Evolutionary conservation across 2,113 vertebrate genomes (phyloP).

Genomic region (Sinocyclocheilus rhinocerous): DNA sequence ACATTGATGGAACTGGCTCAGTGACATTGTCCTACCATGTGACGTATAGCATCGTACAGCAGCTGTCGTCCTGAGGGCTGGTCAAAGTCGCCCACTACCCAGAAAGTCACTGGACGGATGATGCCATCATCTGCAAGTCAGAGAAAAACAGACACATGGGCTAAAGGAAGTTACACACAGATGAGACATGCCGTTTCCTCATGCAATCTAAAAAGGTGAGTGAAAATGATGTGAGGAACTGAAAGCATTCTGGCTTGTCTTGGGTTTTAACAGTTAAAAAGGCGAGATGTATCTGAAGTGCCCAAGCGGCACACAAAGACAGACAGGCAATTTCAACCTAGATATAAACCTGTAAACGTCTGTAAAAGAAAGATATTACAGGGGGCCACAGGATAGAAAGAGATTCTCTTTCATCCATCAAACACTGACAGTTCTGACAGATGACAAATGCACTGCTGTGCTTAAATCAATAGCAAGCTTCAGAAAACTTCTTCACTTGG

Average conservation of each 20-base stretch:
- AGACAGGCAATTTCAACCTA: conserved; percentile 37
- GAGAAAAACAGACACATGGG: neutral
- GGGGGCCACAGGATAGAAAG: neutral
- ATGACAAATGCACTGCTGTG: conserved; percentile 40
- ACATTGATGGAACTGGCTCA: neutral
- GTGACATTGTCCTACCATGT: conserved; percentile 81
- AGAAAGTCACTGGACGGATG: conserved; percentile 95
- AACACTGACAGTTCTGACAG: conserved; percentile 35
- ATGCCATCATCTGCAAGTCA: conserved; percentile 87
- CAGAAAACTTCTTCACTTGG: neutral
- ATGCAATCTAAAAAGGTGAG: conserved; percentile 7
- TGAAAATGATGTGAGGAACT: neutral
- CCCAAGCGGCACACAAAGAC: conserved; percentile 25
- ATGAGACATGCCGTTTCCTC: neutral
- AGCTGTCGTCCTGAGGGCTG: conserved; percentile 88
- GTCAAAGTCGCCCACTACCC: conserved; percentile 97
- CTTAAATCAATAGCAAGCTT: conserved; percentile 32
- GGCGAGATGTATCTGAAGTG: neutral
- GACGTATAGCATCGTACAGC: conserved; percentile 94
- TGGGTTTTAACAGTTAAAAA: neutral
- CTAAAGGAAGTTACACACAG: neutral
- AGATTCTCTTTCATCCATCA: conserved; percentile 39
- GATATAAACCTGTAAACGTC: conserved; percentile 34
- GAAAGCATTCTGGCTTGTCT: neutral
- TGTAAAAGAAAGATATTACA: conserved; percentile 43